Conservation (phyloP, 1,140 invertebrate genomes). For the Ips nitidus region DNA sequence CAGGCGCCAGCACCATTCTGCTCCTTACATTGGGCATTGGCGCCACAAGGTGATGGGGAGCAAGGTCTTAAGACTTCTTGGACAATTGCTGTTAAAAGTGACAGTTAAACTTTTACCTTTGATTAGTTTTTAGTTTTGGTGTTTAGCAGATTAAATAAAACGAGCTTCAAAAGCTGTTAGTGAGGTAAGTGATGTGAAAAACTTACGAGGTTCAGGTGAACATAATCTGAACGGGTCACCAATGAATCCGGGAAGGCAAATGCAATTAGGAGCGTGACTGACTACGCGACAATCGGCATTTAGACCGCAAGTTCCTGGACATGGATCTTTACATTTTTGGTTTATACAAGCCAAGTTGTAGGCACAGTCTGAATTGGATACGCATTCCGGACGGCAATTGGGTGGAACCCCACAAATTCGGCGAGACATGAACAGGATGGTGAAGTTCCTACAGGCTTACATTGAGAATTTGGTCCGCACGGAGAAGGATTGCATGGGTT, state of each 20-base stretch:
- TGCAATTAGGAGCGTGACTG: conserved; percentile 72
- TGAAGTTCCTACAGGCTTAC: conserved; percentile 61
- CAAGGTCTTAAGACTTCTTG: conserved; percentile 58
- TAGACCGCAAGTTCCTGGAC: conserved; percentile 67
- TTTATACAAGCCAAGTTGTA: conserved; percentile 69
- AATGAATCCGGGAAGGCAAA: conserved; percentile 67
- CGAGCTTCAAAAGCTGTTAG: too few relatives aligned
- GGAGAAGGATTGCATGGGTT: conserved; percentile 73
- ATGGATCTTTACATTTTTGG: conserved; percentile 72
- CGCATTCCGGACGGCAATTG: conserved; percentile 73
- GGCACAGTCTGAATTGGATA: conserved; percentile 71
- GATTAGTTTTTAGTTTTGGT: too few relatives aligned
- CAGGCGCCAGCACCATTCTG: conserved; percentile 66
- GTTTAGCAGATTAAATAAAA: too few relatives aligned
- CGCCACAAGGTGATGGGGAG: conserved; percentile 67
- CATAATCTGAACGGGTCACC: conserved; percentile 75
- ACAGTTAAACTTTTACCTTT: background rate
- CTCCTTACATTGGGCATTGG: conserved; percentile 66
- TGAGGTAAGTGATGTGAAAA: background rate
- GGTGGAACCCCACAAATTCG: conserved; percentile 71
- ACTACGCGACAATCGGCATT: conserved; percentile 72
- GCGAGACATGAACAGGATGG: conserved; percentile 69
- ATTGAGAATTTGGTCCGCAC: conserved; percentile 76
- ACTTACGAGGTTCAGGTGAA: conserved; percentile 44
- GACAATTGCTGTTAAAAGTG: conserved; percentile 45